These are phyloP conservation scores for Leptinotarsa texana DNA, from an alignment of 1,140 invertebrate genomes.

Conservation along the genomic window DNA sequence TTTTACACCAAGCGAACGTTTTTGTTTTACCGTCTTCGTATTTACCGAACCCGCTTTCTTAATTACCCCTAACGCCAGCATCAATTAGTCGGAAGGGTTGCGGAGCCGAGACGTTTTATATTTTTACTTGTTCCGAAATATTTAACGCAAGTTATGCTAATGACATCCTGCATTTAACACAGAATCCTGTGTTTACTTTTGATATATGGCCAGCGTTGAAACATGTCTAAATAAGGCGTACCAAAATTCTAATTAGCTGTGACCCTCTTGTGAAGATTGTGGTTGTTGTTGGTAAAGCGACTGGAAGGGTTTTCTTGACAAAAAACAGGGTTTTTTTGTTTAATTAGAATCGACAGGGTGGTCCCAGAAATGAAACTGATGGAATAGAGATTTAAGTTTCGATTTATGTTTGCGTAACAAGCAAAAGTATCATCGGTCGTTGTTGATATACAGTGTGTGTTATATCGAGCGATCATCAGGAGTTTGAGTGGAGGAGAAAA, in stretches of 20 bases:
- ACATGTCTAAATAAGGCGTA: conserved; percentile 28
- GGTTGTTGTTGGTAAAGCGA: not conserved
- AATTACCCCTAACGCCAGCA: conserved; percentile 10
- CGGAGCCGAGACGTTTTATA: conserved; percentile 11
- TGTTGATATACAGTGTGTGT: no score
- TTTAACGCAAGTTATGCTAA: conserved; percentile 36
- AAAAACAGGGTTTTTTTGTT: not conserved
- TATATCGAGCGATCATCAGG: no score
- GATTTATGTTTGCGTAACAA: no score
- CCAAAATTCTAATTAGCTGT: conserved; percentile 33
- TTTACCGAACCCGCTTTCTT: conserved; percentile 4
- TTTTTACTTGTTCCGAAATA: conserved; percentile 30
- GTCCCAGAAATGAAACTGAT: not conserved
- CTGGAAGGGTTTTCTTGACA: conserved; percentile 7
- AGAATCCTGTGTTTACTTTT: conserved; percentile 33
- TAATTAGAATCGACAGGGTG: not conserved
- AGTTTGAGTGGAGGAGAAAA: no score
- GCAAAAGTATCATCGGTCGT: no score
- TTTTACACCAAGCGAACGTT: no score
- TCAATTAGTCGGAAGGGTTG: conserved; percentile 33
- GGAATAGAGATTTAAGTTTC: no score
- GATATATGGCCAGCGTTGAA: conserved; percentile 25
- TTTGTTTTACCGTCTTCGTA: not conserved
- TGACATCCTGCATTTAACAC: conserved; percentile 39
- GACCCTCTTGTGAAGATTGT: conserved; percentile 12